Conservation (phyloP, 2,113 vertebrate genomes). For the Chunga burmeisteri region DNA sequence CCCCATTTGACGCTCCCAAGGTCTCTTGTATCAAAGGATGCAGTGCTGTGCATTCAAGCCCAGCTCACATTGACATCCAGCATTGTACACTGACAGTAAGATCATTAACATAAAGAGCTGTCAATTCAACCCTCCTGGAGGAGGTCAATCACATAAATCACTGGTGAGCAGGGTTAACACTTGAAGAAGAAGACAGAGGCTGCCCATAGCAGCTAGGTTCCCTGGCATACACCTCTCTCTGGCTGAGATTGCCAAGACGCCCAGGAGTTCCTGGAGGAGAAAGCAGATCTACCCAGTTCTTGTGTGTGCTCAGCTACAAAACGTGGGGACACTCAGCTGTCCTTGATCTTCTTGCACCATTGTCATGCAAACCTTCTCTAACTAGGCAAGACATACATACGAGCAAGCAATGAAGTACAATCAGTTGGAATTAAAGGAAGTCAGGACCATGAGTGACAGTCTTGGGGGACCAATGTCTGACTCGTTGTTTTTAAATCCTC, state of each 20-base stretch:
- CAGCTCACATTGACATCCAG: not conserved
- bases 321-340: not conserved
- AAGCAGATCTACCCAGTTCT: not conserved
- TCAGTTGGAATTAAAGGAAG: not conserved
- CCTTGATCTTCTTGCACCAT: not conserved
- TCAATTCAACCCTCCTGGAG: not conserved
- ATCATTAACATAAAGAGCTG: not conserved
- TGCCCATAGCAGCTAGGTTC: not conserved
- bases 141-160: not conserved
- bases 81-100: not conserved
- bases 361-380: not conserved
- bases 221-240: not conserved
- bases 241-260: not conserved
- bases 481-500: not conserved
- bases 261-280: not conserved
- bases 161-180: not conserved
- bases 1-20: not conserved
- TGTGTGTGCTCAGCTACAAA: not conserved
- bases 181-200: not conserved
- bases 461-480: not conserved
- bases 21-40: not conserved
- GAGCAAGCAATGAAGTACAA: not conserved
- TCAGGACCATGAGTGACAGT: not conserved
- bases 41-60: not conserved
- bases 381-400: not conserved